Evolutionary conservation across 1,140 invertebrate genomes (phyloP).

Genomic region (Macrocentrus cingulum): DNA sequence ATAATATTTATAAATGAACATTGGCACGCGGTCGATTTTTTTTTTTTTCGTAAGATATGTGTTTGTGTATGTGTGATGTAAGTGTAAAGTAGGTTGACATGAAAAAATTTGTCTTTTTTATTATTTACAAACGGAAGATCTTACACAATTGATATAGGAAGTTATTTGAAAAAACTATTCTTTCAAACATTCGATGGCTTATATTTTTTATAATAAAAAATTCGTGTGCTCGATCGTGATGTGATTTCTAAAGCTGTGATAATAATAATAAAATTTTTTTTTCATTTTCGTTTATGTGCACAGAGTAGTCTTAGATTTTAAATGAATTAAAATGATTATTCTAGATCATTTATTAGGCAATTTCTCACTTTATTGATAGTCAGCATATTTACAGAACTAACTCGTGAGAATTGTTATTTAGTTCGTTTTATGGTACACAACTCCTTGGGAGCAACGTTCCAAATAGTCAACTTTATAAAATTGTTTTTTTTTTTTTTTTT

Average conservation of each 20-base stretch:
- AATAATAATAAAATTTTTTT: constrained; percentile 14
- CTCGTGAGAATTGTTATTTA: constrained; percentile 6
- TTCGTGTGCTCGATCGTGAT: constrained; percentile 22
- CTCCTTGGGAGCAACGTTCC: background rate
- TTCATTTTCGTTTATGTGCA: constrained; percentile 28
- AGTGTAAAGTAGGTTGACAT: constrained; percentile 11
- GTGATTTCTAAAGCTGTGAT: constrained; percentile 18
- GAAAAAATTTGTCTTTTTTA: constrained; percentile 1
- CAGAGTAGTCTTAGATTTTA: constrained; percentile 18
- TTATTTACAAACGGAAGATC: constrained; percentile 39
- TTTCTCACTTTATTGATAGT: constrained; percentile 18
- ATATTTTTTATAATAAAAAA: constrained; percentile 24
- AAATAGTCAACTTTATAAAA: constrained; percentile 22
- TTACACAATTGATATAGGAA: constrained; percentile 31
- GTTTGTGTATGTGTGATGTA: constrained; percentile 12
- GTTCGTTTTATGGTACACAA: constrained; percentile 6
- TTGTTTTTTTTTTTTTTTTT: constrained; percentile 15
- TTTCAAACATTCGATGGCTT: constrained; percentile 18
- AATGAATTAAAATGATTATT: constrained; percentile 21
- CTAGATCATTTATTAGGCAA: constrained; percentile 14
- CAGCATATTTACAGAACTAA: constrained; percentile 30
- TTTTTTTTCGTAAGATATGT: constrained; percentile 37
- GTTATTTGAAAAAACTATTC: constrained; percentile 6
- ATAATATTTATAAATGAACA: constrained; percentile 16
- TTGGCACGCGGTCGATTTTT: constrained; percentile 58